These are phyloP conservation scores for Teleiodes luculella DNA, from an alignment of 2,888 invertebrate genomes.

Conservation along the genomic window DNA sequence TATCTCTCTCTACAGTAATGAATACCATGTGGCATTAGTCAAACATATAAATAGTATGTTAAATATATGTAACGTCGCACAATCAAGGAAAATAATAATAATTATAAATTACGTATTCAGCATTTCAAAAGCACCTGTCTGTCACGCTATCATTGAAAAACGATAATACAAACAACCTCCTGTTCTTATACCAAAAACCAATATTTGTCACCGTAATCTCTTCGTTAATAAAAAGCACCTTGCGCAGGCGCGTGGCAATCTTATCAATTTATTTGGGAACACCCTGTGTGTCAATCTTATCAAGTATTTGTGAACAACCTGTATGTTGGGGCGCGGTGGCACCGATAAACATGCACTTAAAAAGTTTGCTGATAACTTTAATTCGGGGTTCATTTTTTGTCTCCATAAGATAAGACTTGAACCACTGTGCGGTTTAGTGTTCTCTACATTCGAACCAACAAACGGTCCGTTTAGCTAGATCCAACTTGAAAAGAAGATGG, in stretches of 20 bases:
- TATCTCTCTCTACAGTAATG: no score
- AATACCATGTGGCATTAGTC: no score
- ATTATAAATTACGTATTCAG: no score
- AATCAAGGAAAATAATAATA: no score
- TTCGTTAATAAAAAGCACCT: constrained; percentile 31
- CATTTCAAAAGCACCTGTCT: no score
- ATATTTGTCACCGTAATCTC: constrained; percentile 59
- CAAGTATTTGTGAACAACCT: constrained; percentile 18
- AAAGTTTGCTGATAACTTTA: constrained; percentile 10
- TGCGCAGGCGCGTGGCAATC: constrained; percentile 33
- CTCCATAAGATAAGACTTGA: neutral
- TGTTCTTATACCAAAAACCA: constrained; percentile 26
- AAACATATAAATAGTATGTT: no score
- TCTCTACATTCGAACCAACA: no score
- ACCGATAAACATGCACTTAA: neutral
- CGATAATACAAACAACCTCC: constrained; percentile 14
- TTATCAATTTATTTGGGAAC: constrained; percentile 44
- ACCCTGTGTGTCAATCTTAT: constrained; percentile 26
- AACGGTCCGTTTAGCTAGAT: no score
- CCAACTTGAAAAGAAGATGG: no score
- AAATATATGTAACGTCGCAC: no score
- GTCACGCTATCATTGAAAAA: neutral
- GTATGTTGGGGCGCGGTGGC: neutral
- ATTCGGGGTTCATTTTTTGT: constrained; percentile 4
- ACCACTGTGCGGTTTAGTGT: constrained; percentile 13